Evolutionary conservation across 2,888 invertebrate species (phyloP).

Genomic region (Minunthozetes semirufus): DNA sequence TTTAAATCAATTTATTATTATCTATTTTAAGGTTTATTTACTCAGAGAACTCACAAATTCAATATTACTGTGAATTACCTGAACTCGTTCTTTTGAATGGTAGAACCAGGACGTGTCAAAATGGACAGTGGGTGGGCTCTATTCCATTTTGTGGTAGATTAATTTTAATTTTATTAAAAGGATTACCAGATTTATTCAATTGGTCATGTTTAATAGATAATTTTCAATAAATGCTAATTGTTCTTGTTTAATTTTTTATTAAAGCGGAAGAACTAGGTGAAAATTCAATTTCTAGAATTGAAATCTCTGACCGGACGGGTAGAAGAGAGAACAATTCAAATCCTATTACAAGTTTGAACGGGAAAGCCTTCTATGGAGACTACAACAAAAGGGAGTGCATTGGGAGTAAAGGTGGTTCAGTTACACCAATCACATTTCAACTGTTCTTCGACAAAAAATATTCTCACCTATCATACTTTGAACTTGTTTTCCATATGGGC

Average conservation of each 20-base stretch:
- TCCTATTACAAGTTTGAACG: not conserved
- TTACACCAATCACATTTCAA: not conserved
- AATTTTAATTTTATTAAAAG: too few relatives aligned
- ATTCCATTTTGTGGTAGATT: slow-evolving; percentile 7
- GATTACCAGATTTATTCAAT: too few relatives aligned
- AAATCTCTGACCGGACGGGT: not conserved
- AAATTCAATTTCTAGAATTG: not conserved
- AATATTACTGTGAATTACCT: slow-evolving; percentile 21
- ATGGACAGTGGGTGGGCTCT: not conserved
- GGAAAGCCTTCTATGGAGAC: not conserved
- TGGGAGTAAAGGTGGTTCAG: not conserved
- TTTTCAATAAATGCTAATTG: too few relatives aligned
- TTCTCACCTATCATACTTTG: not conserved
- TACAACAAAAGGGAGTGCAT: not conserved
- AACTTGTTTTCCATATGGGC: not conserved
- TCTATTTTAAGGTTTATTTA: not conserved
- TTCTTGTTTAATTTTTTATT: too few relatives aligned
- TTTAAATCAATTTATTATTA: not conserved
- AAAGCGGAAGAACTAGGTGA: not conserved
- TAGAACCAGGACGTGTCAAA: not conserved
- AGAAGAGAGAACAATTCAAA: not conserved
- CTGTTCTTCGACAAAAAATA: not conserved
- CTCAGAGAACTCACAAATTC: not conserved
- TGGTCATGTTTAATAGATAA: too few relatives aligned
- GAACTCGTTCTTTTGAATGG: not conserved